A percentile compares a stretch with the other conserved stretches of the same genome.
phyloP scores from a whole-genome alignment of 1,140 invertebrate genomes.

The Tribolium madens region DNA sequence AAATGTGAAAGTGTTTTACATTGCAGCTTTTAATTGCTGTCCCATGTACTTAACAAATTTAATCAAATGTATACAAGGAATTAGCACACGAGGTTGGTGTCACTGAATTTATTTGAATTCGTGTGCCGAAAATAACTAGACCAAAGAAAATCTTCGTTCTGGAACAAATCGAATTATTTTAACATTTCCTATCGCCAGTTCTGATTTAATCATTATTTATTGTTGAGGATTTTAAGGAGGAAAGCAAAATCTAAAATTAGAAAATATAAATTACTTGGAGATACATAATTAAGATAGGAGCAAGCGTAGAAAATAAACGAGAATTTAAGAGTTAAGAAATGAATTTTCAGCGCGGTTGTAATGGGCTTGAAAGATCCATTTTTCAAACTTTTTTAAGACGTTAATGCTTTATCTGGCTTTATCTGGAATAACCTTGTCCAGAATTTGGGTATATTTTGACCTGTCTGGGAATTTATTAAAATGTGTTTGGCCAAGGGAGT shows the following conservation, averaged over 20 bases:
- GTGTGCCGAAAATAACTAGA: constrained; percentile 6
- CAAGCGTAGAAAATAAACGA: constrained; percentile 11
- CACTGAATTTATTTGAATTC: constrained; percentile 1
- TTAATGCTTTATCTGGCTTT: background rate
- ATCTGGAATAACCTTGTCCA: background rate
- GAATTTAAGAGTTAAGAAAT: constrained; percentile 8
- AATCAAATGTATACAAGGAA: background rate
- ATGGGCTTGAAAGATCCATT: background rate
- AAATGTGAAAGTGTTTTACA: background rate
- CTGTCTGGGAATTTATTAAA: background rate
- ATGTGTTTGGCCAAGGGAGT: too few relatives aligned
- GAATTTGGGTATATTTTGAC: background rate
- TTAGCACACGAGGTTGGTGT: background rate
- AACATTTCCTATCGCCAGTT: constrained; percentile 2
- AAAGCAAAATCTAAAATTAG: constrained; percentile 23
- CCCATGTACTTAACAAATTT: background rate
- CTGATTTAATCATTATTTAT: background rate
- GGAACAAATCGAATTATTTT: background rate
- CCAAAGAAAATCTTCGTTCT: background rate
- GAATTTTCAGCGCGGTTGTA: background rate
- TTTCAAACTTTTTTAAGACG: background rate
- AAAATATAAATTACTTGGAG: constrained; percentile 24
- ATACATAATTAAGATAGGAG: constrained; percentile 35
- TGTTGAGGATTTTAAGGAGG: background rate
- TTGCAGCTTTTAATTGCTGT: background rate